Conservation (phyloP, 2,797 vertebrate species). For the Liparis tanakae region DNA sequence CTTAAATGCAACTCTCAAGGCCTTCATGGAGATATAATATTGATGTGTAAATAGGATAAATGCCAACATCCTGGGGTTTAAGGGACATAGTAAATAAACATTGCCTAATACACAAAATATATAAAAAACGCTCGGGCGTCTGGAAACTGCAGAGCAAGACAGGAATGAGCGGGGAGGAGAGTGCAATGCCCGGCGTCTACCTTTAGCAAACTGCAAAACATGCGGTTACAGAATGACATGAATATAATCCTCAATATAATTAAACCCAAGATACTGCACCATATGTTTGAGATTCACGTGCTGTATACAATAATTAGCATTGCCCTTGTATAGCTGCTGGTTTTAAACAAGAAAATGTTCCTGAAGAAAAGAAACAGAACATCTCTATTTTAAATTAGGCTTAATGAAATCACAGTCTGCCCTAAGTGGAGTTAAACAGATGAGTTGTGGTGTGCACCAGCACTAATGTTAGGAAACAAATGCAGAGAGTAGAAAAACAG, state of each 20-base stretch:
- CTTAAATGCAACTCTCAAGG: slow-evolving; percentile 94
- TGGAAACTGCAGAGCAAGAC: slow-evolving; percentile 38
- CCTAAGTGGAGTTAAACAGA: slow-evolving; percentile 54
- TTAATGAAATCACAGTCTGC: slow-evolving; percentile 50
- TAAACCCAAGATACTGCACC: slow-evolving; percentile 1
- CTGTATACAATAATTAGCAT: slow-evolving; percentile 6
- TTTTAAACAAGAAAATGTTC: slow-evolving; percentile 8
- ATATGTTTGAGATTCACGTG: slow-evolving; percentile 13
- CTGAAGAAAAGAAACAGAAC: slow-evolving; percentile 29
- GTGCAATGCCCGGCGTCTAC: slow-evolving; percentile 2
- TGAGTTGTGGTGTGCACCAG: slow-evolving; percentile 40
- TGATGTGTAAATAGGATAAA: slow-evolving; percentile 98
- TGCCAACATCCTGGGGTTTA: slow-evolving; percentile 93
- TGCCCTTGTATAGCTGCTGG: slow-evolving; percentile 2
- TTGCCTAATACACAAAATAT: slow-evolving; percentile 70
- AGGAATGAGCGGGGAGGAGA: slow-evolving; percentile 15
- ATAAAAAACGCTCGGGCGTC: slow-evolving; percentile 61
- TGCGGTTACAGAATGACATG: slow-evolving; percentile 3
- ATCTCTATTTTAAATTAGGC: slow-evolving; percentile 46
- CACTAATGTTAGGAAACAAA: slow-evolving; percentile 67
- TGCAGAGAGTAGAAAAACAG: slow-evolving; percentile 66
- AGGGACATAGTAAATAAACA: slow-evolving; percentile 88
- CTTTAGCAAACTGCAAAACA: neutral
- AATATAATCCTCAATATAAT: slow-evolving; percentile 23
- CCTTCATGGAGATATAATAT: slow-evolving; percentile 95